A percentile compares a stretch with the other conserved stretches of the same genome.
These are phyloP conservation scores for Falco peregrinus DNA, from an alignment of 2,797 vertebrate species.

Conservation along the genomic window DNA sequence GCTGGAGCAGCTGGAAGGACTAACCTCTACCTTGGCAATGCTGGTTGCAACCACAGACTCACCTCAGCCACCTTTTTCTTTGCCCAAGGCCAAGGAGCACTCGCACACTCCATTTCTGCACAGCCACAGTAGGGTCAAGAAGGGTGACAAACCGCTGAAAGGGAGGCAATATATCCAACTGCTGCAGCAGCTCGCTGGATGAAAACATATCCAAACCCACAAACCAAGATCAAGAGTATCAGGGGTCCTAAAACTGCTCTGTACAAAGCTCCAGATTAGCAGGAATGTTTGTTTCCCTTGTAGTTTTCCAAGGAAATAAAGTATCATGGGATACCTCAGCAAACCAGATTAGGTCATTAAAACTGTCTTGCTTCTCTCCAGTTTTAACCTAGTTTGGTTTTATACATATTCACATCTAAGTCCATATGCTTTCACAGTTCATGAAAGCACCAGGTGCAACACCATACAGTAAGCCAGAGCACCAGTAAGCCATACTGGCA, in stretches of 20 bases:
- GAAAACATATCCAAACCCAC: background rate
- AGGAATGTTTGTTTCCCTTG: background rate
- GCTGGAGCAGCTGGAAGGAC: background rate
- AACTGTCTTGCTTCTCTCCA: background rate
- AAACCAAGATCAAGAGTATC: background rate
- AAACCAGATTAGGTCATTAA: background rate
- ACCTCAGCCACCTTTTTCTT: background rate
- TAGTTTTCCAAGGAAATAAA: background rate
- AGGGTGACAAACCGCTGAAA: background rate
- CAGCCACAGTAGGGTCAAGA: background rate
- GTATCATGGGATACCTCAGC: background rate
- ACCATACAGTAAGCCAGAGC: background rate
- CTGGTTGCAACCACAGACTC: background rate
- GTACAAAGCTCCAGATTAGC: background rate
- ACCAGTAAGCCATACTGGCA: background rate
- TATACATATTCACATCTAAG: background rate
- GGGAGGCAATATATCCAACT: background rate
- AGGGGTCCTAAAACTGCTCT: background rate
- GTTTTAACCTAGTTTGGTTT: background rate
- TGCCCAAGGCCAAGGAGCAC: background rate
- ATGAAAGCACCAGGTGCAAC: background rate
- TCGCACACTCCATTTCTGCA: background rate
- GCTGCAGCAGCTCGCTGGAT: background rate
- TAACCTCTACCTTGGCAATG: background rate
- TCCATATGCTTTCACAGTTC: background rate